phyloP scores from a whole-genome alignment of 2,797 vertebrate genomes.

The Remorina albescens region DNA sequence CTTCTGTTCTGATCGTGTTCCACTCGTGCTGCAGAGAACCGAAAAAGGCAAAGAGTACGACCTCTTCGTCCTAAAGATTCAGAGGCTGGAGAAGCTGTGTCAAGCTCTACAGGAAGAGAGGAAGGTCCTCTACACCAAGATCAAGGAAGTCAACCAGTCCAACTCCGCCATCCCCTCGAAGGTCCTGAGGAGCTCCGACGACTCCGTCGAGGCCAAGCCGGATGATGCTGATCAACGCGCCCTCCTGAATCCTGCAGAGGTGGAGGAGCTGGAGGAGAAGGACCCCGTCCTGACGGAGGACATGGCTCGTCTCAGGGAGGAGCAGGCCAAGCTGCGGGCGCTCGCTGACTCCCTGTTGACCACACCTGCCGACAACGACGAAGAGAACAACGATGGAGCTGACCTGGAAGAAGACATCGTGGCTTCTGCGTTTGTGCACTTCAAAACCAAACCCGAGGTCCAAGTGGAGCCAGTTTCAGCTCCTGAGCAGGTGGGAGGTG shows the following conservation, averaged over 20 bases:
- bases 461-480: conserved; percentile 10
- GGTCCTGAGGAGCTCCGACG: conserved; percentile 13
- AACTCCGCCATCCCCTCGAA: conserved; percentile 53
- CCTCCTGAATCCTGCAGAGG: conserved; percentile 24
- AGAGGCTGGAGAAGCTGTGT: conserved; percentile 93
- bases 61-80: conserved; percentile 92
- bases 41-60: conserved; percentile 92
- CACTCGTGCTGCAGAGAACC: conserved; percentile 84
- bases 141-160: conserved; percentile 87
- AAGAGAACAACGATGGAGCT: conserved; percentile 5
- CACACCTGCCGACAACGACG: conserved; percentile 46
- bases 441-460: conserved; percentile 37
- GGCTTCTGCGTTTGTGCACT: conserved; percentile 49
- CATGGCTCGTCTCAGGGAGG: conserved; percentile 71
- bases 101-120: conserved; percentile 93
- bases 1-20: not conserved
- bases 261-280: conserved; percentile 39
- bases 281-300: conserved; percentile 72
- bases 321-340: conserved; percentile 84
- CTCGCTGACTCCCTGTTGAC: conserved; percentile 85
- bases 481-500: conserved; percentile 12
- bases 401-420: conserved; percentile 44
- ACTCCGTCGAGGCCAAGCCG: conserved; percentile 3
- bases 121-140: conserved; percentile 90
- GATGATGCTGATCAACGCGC: not conserved